Evolutionary conservation across 2,797 vertebrate species (phyloP).

Genomic region (Pantherophis vulpinus): DNA sequence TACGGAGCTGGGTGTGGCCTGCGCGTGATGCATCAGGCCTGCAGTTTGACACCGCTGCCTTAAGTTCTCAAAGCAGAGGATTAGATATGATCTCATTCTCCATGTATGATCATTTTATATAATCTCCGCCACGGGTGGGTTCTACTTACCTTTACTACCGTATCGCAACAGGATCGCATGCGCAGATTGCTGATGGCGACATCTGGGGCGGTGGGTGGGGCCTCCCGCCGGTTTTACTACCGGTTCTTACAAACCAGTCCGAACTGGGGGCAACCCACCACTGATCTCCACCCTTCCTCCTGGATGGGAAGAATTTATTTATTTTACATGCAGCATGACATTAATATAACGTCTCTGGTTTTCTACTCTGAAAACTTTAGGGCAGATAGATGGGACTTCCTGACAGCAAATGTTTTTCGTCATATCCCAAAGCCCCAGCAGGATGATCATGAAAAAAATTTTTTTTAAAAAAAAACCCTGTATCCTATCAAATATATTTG

Average conservation of each 20-base stretch:
- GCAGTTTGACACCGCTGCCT: too few species aligned
- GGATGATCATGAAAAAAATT: neutral
- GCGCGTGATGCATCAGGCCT: too few species aligned
- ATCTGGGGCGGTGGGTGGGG: too few species aligned
- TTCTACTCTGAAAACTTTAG: neutral
- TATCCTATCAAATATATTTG: neutral
- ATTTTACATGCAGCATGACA: neutral
- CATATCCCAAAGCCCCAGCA: neutral
- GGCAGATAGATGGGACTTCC: neutral
- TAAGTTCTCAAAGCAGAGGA: neutral
- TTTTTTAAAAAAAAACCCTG: neutral
- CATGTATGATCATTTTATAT: neutral
- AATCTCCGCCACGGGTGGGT: neutral
- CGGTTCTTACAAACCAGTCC: too few species aligned
- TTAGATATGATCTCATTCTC: neutral
- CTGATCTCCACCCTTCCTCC: neutral
- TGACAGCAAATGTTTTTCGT: neutral
- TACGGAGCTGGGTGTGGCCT: too few species aligned
- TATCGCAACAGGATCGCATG: too few species aligned
- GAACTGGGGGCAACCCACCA: too few species aligned
- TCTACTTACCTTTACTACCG: too few species aligned
- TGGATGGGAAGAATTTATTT: neutral
- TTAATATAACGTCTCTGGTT: neutral
- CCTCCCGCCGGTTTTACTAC: too few species aligned
- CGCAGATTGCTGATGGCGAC: too few species aligned